Percentiles rank a stretch among this genome's conserved stretches.
phyloP scores from a whole-genome alignment of 2,113 vertebrate genomes.

The Ptychochromis oligacanthus region DNA sequence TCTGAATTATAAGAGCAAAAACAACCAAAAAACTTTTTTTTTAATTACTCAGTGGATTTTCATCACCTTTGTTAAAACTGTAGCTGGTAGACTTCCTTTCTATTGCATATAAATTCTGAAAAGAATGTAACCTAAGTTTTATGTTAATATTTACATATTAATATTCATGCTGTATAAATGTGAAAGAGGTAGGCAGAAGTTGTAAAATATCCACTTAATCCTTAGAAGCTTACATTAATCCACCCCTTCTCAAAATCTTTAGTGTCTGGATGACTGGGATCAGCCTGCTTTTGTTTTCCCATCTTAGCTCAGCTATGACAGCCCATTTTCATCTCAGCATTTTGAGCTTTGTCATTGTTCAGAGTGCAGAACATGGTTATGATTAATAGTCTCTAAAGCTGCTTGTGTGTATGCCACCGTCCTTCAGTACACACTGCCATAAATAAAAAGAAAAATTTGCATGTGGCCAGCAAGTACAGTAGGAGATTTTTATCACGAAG shows the following conservation, averaged over 20 bases:
- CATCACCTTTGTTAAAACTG: neutral
- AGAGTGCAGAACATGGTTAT: slow-evolving; percentile 16
- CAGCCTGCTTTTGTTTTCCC: slow-evolving; percentile 32
- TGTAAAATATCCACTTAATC: neutral
- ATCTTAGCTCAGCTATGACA: slow-evolving; percentile 10
- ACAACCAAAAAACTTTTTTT: no score
- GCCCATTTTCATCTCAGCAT: slow-evolving; percentile 18
- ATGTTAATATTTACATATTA: neutral
- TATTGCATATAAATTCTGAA: neutral
- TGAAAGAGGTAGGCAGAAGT: neutral
- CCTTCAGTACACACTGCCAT: neutral
- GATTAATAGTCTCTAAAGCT: slow-evolving; percentile 54
- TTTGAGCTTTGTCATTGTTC: slow-evolving; percentile 38
- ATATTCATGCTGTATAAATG: neutral
- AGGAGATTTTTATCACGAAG: neutral
- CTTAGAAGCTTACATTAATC: slow-evolving; percentile 19
- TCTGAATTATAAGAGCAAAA: neutral
- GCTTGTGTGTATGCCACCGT: neutral
- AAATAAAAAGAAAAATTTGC: slow-evolving; percentile 21
- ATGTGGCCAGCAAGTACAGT: neutral
- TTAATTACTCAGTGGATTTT: neutral
- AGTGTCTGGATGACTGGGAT: slow-evolving; percentile 16
- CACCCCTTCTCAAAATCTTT: neutral
- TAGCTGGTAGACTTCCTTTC: neutral
- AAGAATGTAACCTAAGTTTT: neutral